Conservation (phyloP, 2,113 vertebrate species). For the Sterrhoptilus dennistouni region DNA sequence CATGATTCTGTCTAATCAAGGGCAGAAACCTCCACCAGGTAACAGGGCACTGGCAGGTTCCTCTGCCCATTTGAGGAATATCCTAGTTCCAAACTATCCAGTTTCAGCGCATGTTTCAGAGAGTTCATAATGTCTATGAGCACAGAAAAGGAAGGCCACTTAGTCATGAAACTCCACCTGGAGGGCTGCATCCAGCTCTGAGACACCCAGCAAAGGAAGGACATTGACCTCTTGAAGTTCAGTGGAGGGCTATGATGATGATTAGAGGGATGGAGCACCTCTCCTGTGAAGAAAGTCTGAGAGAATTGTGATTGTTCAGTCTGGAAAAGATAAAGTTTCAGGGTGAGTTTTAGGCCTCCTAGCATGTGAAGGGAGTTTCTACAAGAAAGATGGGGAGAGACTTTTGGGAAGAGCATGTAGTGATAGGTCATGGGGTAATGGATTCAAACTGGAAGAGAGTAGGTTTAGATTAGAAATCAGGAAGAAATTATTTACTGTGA, state of each 20-base stretch:
- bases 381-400: background rate
- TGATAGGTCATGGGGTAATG: background rate
- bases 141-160: background rate
- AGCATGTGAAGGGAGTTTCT: accelerated
- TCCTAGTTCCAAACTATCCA: background rate
- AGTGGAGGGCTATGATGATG: background rate
- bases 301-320: background rate
- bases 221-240: background rate
- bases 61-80: background rate
- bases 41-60: background rate
- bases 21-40: background rate
- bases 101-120: background rate
- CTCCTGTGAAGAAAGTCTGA: background rate
- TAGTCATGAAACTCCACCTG: background rate
- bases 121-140: accelerated
- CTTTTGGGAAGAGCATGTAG: no score
- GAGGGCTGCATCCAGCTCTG: background rate
- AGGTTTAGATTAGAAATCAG: background rate
- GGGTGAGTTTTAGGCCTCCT: background rate
- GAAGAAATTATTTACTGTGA: background rate
- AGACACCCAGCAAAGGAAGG: background rate
- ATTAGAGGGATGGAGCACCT: background rate
- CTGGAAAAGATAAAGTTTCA: background rate
- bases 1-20: accelerated
- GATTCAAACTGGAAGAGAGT: background rate